Base-by-base conservation (phyloP, 2,797 vertebrate species). In the Notolabrus celidotus region DNA sequence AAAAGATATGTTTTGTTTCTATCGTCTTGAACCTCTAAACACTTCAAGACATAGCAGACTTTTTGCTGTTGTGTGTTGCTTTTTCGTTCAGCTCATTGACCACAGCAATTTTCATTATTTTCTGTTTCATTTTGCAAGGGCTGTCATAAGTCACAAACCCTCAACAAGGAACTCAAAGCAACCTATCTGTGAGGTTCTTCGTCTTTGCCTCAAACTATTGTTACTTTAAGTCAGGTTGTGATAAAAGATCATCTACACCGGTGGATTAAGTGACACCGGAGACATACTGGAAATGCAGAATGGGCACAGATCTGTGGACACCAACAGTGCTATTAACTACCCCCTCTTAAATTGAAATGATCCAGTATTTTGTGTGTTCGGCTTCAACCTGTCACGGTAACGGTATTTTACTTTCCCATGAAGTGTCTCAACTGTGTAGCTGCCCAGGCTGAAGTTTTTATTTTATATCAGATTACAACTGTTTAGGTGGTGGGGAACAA, bases 301-400 rank as follows among this genome's bases (percentile, higher is more conserved):
- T 29, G 51, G 20, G 46, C 64, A 10, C 60, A 64, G 29, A 68
- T 83, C 54, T 74, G 52, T 70, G 27, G 76, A 84, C 76, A 76
- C 86, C 72, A 77, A 76, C 75, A 73, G 78, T 88, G 79, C 86
- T 86, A 51, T 74, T 58, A 83, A 54, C 71, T 46, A 82, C 72
- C 51, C 73, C 61, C 64, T 29, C 5, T 54, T 53, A 82, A 67
- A 69, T 36, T 14, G 0, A 46, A 76, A 50, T 16, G 10, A 73
- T 80, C 82, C 88, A 92, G 91, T 91, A 86, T 92, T 91, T 81
- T 57, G 62, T 62, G 57, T 36, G 74, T 83, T 80, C 84, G 56
- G 52, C 63, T 76, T 56, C 65, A 43, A 86, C 68, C 49, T 31
- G 25, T 83, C 49, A 65, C 31, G 55, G 79, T 54, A 42, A 56